Conservation (phyloP, 2,797 vertebrate genomes). For the Siniperca undulata region DNA sequence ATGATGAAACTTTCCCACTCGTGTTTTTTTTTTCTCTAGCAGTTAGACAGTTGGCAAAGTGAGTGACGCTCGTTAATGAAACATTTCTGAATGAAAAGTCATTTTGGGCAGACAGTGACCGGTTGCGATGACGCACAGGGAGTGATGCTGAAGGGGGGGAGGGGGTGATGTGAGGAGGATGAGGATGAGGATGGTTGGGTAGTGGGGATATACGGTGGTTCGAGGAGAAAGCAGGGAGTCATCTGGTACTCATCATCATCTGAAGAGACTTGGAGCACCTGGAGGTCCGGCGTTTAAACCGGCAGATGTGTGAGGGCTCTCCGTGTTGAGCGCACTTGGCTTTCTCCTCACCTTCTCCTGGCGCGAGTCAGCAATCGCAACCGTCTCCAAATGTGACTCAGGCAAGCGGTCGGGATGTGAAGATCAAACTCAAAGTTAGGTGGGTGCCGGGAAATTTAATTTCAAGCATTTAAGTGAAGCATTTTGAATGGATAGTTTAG, state of each 20-base stretch:
- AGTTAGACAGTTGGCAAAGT: slow-evolving; percentile 27
- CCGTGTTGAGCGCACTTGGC: slow-evolving; percentile 58
- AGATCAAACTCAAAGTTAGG: slow-evolving; percentile 68
- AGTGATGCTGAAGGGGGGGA: slow-evolving; percentile 60
- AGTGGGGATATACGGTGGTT: slow-evolving; percentile 14
- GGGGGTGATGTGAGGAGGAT: slow-evolving; percentile 46
- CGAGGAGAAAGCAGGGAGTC: slow-evolving; percentile 61
- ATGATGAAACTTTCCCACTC: background rate
- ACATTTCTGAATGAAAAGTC: slow-evolving; percentile 59
- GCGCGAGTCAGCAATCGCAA: slow-evolving; percentile 20
- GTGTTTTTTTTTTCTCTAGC: background rate
- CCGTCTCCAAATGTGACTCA: slow-evolving; percentile 3
- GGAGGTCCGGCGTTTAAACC: slow-evolving; percentile 39
- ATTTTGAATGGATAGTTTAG: background rate
- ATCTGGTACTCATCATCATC: slow-evolving; percentile 60
- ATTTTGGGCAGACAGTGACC: slow-evolving; percentile 43
- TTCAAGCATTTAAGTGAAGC: background rate
- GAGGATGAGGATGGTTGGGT: slow-evolving; percentile 25
- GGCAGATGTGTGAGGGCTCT: slow-evolving; percentile 48
- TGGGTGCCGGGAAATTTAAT: slow-evolving; percentile 52
- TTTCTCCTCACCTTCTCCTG: slow-evolving; percentile 13
- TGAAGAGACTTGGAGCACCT: slow-evolving; percentile 68
- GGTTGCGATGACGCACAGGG: slow-evolving; percentile 73
- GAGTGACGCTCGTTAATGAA: slow-evolving; percentile 22
- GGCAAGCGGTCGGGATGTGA: slow-evolving; percentile 24